These are phyloP conservation scores for Drosophila auraria DNA, from an alignment of 1,140 invertebrate genomes.

Conservation along the genomic window DNA sequence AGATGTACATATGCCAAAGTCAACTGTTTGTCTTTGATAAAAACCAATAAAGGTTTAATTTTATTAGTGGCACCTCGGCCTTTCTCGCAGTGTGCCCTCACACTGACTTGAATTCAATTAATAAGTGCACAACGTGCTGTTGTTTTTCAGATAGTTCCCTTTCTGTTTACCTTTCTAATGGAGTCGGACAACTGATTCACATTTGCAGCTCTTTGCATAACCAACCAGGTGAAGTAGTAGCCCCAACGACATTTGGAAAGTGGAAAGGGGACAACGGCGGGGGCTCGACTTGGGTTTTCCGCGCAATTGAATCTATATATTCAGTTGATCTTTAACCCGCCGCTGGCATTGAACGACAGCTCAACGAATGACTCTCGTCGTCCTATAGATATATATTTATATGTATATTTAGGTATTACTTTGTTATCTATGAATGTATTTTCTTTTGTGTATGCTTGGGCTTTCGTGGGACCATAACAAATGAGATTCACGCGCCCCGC, in stretches of 20 bases:
- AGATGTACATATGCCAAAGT: no score
- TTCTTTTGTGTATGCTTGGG: conserved; percentile 25
- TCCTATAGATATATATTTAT: neutral
- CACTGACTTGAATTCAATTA: conserved; percentile 38
- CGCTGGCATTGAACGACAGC: conserved; percentile 21
- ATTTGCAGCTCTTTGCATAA: conserved; percentile 49
- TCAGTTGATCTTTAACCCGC: conserved; percentile 36
- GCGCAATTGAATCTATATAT: conserved; percentile 36
- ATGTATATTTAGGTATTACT: neutral
- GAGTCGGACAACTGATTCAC: conserved; percentile 56
- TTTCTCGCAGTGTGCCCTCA: conserved; percentile 8
- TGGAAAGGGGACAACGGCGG: conserved; percentile 14
- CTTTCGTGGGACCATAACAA: conserved; percentile 45
- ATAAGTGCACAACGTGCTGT: conserved; percentile 32
- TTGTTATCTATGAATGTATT: conserved; percentile 18
- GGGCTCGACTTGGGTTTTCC: conserved; percentile 46
- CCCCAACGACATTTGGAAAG: conserved; percentile 5
- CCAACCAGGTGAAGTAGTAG: conserved; percentile 39
- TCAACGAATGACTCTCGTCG: neutral
- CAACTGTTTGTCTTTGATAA: no score
- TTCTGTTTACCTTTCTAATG: conserved; percentile 70
- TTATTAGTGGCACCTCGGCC: no score
- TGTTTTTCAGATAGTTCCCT: conserved; percentile 19
- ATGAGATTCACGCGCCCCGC: conserved; percentile 59
- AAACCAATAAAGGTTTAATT: neutral